Percentiles rank a stretch among this genome's conserved stretches.
Conservation (phyloP, 1,140 invertebrate genomes). For the Bursaphelenchus mucronatus region DNA sequence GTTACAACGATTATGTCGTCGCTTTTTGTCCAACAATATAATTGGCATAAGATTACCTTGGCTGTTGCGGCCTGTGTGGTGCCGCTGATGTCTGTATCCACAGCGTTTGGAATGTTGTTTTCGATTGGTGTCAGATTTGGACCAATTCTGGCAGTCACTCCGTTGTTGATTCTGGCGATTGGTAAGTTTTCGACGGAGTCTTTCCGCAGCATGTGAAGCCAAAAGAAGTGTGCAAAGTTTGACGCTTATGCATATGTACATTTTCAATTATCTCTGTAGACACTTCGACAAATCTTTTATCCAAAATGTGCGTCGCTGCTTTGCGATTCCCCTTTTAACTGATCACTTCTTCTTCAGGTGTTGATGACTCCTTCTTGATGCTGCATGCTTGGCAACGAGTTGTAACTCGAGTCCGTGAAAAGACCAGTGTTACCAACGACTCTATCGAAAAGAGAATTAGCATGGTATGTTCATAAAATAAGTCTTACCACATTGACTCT, state of each 20-base stretch:
- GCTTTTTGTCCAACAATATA: constrained; percentile 31
- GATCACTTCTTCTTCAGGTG: not conserved
- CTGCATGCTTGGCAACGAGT: constrained; percentile 39
- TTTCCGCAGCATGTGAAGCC: not conserved
- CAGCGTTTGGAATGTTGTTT: constrained; percentile 40
- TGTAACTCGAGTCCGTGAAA: constrained; percentile 22
- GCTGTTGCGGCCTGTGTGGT: constrained; percentile 43
- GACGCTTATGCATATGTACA: no score
- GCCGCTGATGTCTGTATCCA: constrained; percentile 44
- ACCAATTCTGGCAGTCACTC: constrained; percentile 41
- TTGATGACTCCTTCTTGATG: constrained; percentile 46
- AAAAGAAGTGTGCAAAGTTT: no score
- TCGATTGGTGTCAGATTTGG: constrained; percentile 36
- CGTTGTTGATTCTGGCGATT: constrained; percentile 44
- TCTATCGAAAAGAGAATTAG: constrained; percentile 26
- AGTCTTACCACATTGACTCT: not conserved
- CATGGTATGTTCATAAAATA: constrained; percentile 20
- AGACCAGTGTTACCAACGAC: constrained; percentile 21
- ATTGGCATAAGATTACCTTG: constrained; percentile 37
- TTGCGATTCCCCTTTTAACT: no score
- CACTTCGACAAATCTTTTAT: no score
- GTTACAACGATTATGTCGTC: constrained; percentile 36
- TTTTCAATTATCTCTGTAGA: no score
- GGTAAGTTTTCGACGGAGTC: constrained; percentile 1
- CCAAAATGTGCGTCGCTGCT: no score